Percentiles rank a stretch among this genome's conserved stretches.
phyloP scores from a whole-genome alignment of 2,113 vertebrate genomes.

The Leptodactylus fuscus region DNA sequence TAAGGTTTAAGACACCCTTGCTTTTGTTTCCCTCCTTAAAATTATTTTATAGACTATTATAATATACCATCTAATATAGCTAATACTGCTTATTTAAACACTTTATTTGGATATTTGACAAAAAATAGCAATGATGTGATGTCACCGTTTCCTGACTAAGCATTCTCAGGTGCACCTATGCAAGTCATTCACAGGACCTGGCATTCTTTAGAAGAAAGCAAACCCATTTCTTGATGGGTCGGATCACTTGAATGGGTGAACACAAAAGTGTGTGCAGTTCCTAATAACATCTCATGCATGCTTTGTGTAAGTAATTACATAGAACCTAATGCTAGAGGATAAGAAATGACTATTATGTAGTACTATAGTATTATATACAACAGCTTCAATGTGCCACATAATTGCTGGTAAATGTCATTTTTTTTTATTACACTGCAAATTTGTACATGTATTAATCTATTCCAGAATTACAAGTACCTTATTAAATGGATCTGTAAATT shows the following conservation, averaged over 20 bases:
- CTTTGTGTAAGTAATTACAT: constrained; percentile 33
- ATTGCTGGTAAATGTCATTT: neutral
- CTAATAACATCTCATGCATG: constrained; percentile 1
- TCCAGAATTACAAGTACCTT: neutral
- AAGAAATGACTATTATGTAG: constrained; percentile 35
- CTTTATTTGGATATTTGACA: neutral
- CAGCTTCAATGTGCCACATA: neutral
- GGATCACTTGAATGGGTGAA: constrained; percentile 13
- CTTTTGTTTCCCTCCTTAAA: too few relatives aligned
- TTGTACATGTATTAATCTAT: neutral
- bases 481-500: neutral
- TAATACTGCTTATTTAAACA: neutral
- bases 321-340: constrained; percentile 26
- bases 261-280: neutral
- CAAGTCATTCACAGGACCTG: constrained; percentile 24
- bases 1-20: too few relatives aligned
- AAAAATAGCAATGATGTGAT: constrained; percentile 14
- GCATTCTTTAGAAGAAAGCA: neutral
- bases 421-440: neutral
- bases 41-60: neutral
- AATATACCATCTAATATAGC: neutral
- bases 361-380: constrained; percentile 19
- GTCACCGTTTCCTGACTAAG: neutral
- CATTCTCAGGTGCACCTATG: constrained; percentile 23
- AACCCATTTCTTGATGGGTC: constrained; percentile 17